Percentiles rank a stretch among this genome's conserved stretches.
phyloP scores from a whole-genome alignment of 2,888 invertebrate genomes.

The Agriopis leucophaearia region DNA sequence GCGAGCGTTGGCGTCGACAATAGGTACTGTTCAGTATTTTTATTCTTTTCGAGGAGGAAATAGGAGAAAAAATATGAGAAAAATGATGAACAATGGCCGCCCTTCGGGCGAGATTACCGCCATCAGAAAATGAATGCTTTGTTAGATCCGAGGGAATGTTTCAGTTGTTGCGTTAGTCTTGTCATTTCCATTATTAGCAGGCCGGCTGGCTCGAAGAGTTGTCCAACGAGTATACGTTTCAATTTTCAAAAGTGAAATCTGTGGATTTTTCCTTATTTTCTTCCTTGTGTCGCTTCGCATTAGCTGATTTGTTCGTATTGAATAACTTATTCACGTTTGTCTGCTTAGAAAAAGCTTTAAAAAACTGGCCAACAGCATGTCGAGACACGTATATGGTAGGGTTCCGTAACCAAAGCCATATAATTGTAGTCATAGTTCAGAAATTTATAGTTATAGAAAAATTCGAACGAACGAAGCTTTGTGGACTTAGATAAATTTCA shows the following conservation, averaged over 20 bases:
- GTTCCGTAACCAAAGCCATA: no score
- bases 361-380: neutral
- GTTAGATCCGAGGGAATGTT: constrained; percentile 79
- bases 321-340: constrained; percentile 2
- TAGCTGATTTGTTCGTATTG: constrained; percentile 22
- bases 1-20: constrained; percentile 82
- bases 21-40: constrained; percentile 77
- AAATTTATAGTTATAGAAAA: no score
- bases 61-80: constrained; percentile 75
- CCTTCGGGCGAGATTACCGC: constrained; percentile 85
- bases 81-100: constrained; percentile 83
- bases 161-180: constrained; percentile 83
- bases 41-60: constrained; percentile 81
- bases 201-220: constrained; percentile 62
- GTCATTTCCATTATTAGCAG: constrained; percentile 77
- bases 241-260: constrained; percentile 59
- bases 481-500: no score
- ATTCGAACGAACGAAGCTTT: no score
- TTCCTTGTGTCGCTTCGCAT: constrained; percentile 37
- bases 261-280: constrained; percentile 41
- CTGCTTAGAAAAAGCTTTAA: neutral
- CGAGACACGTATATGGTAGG: no score
- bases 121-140: constrained; percentile 86
- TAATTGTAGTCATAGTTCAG: no score
- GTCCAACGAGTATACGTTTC: constrained; percentile 65